Base-by-base conservation (phyloP, 2,888 invertebrate species). In the Rhingia campestris region DNA sequence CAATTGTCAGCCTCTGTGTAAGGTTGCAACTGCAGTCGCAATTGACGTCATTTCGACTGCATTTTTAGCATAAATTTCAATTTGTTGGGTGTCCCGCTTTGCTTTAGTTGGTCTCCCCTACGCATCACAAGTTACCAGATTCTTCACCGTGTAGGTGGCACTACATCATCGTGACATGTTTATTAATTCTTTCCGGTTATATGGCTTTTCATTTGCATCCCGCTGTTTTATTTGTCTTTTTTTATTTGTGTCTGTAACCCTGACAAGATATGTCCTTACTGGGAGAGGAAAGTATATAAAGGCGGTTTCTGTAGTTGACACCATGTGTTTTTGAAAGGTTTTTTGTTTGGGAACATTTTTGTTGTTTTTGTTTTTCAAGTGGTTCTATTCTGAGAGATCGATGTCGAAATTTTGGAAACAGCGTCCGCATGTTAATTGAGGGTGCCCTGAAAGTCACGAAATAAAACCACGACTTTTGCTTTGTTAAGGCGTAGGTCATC, bases 31-130 rank as follows among this genome's bases (percentile, higher is more conserved):
- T 53, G 12, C 22, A 22, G 22, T 30, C 39, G 56, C 22, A 30
- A 56, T 56, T 56, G 56, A 56, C 39, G 54, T 56, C 54, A 54
- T 22, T 47, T 37, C 9, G 54, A 37, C 6, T 54, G 37, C 54
- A 56, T 22, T 56, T 56, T 56, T 37, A 37, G 37, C 37, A 9
- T 56, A 37, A 56, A 47, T 47, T 12, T 6, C 1, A 6, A 47
- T 37, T 39, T 56, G 22, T 56, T 22, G 22, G 22, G 39, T 39
- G 37, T 39, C 39, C 22, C 9, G 10, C 12, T 56, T 56, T 22
- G 9, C 22, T 22, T 22, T 37, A 9, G 39, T 56, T 37, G 22
- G 39, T 56, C 14, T 56, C 30, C 39, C 22, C 7, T 37, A 5
- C 32, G n/a, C n/a, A 7, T 4, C 6, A 54, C 54, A 54, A 51